Evolutionary conservation across 2,888 invertebrate species (phyloP).

Genomic region (Petrolisthes cinctipes): DNA sequence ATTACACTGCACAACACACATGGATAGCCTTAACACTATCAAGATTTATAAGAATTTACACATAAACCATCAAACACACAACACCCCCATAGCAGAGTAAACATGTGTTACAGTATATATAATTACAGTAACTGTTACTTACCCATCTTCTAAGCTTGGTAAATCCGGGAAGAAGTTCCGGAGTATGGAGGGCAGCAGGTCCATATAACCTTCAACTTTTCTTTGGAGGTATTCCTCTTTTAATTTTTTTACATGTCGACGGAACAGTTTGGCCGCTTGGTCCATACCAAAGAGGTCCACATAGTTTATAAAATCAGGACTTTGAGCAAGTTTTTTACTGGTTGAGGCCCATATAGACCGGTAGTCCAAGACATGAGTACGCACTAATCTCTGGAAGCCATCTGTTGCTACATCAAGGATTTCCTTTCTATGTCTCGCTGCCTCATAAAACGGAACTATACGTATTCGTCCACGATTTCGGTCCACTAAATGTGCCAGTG

Average conservation of each 20-base stretch:
- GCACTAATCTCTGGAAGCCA: conserved; percentile 78
- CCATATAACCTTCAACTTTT: conserved; percentile 82
- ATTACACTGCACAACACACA: too few relatives aligned
- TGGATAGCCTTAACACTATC: too few relatives aligned
- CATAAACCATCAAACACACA: too few relatives aligned
- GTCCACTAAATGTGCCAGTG: conserved; percentile 92
- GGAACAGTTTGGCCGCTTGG: conserved; percentile 81
- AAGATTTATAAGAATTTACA: too few relatives aligned
- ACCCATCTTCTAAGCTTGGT: conserved; percentile 77
- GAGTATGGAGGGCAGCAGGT: conserved; percentile 81
- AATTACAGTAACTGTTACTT: conserved; percentile 66
- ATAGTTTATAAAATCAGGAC: conserved; percentile 86
- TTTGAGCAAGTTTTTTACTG: conserved; percentile 85
- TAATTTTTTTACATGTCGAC: conserved; percentile 82
- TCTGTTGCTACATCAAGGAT: conserved; percentile 87
- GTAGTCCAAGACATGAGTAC: conserved; percentile 70
- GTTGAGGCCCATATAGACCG: conserved; percentile 89
- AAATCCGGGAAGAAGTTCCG: conserved; percentile 85
- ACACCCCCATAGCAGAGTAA: too few relatives aligned
- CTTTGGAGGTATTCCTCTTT: conserved; percentile 85
- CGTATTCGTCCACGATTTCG: conserved; percentile 85
- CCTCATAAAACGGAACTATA: conserved; percentile 81
- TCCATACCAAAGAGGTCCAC: conserved; percentile 75
- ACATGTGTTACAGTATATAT: neutral
- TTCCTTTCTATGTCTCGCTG: conserved; percentile 86